Percentiles rank a stretch among this genome's conserved stretches.
phyloP scores from a whole-genome alignment of 2,113 vertebrate species.

The Pampusana beccarii region DNA sequence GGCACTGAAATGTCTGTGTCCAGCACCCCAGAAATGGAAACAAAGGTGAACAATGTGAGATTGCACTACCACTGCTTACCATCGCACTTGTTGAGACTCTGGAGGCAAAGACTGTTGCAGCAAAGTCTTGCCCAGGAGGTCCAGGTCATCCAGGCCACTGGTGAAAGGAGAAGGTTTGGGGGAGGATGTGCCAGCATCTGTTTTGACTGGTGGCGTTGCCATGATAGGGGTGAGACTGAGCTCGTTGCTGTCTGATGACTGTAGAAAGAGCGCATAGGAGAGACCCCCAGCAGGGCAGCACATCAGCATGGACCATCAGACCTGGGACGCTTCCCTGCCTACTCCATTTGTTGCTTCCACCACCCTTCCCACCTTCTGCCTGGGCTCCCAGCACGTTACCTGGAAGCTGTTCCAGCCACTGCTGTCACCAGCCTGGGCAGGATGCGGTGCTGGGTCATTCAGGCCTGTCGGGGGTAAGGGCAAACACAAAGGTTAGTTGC shows the following conservation, averaged over 20 bases:
- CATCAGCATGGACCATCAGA: background rate
- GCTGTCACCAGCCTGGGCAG: conserved; percentile 76
- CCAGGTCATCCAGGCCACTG: conserved; percentile 89
- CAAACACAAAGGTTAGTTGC: background rate
- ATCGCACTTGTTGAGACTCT: conserved; percentile 91
- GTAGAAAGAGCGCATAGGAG: background rate
- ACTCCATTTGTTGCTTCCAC: background rate
- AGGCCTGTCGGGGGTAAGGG: conserved; percentile 77
- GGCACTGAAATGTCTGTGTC: background rate
- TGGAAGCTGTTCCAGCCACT: conserved; percentile 90
- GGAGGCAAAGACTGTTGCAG: conserved; percentile 94
- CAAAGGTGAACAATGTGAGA: rapidly evolving
- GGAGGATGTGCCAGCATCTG: conserved; percentile 40
- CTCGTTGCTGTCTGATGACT: conserved; percentile 83
- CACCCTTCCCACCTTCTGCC: background rate
- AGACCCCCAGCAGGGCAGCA: background rate
- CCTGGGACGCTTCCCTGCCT: background rate
- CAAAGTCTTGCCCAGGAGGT: conserved; percentile 90
- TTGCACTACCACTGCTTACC: conserved; percentile 73
- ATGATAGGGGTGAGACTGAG: background rate
- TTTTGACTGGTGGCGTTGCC: conserved; percentile 40
- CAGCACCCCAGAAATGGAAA: background rate
- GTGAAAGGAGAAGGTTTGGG: conserved; percentile 29
- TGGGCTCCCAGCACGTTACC: conserved; percentile 68
- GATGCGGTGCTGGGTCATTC: conserved; percentile 80